These are phyloP conservation scores for Columbina picui DNA, from an alignment of 2,113 vertebrate genomes.

Conservation along the genomic window DNA sequence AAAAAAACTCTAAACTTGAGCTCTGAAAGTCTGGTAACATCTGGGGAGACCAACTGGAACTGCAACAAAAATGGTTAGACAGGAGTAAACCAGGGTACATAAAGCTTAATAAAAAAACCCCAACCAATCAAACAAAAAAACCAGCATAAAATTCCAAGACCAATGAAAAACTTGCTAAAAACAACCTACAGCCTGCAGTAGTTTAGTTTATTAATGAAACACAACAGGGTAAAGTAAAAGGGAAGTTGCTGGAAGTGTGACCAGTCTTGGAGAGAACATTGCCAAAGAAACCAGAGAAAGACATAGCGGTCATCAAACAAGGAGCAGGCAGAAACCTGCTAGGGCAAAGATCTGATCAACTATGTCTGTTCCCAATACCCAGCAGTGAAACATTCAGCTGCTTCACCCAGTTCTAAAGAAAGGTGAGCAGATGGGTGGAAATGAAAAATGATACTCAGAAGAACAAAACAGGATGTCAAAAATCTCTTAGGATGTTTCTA, in stretches of 20 bases:
- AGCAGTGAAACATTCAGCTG: not conserved
- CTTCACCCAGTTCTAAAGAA: conserved; percentile 17
- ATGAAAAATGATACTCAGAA: not conserved
- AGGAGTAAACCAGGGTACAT: not conserved
- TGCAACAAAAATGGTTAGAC: conserved; percentile 3
- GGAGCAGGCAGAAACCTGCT: not conserved
- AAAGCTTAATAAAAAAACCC: not conserved
- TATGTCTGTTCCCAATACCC: not conserved
- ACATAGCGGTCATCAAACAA: not conserved
- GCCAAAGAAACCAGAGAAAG: not conserved
- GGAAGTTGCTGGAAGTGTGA: not conserved
- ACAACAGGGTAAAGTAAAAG: not conserved
- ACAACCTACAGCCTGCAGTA: not conserved
- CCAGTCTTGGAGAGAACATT: not conserved
- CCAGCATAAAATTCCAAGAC: not conserved
- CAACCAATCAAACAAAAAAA: not conserved
- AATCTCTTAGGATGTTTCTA: conserved; percentile 20
- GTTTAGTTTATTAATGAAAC: not conserved
- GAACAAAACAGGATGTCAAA: conserved; percentile 16
- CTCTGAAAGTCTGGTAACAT: not conserved
- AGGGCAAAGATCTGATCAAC: not conserved
- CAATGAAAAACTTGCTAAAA: not conserved
- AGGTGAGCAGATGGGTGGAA: not conserved
- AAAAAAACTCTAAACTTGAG: not conserved
- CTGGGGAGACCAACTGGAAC: not conserved